Base-by-base conservation (phyloP, 2,888 invertebrate species). In the Blastobasis lacticolella region DNA sequence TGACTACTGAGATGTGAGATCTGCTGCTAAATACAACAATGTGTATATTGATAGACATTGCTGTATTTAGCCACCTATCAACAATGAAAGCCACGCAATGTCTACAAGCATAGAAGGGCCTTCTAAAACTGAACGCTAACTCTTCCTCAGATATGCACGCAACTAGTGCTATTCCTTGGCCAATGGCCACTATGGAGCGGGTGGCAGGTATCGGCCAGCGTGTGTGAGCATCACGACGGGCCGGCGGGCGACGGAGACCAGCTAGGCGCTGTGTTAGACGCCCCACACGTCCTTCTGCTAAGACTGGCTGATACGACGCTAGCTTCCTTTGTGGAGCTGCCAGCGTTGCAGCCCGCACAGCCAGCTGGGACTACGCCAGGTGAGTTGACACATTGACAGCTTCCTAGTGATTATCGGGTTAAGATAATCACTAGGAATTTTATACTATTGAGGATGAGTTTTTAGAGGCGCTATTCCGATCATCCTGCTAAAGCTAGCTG, bases 161-260 rank as follows among this genome's bases (percentile, higher is more conserved):
- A 98, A 82, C 89, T 98, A 62, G 94, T 98, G 5, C 94, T 97
- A 60, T 96, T 97, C 86, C 86, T 98, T 61, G 97, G 97, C 0
- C 98, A 98, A 78, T 98, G 98, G 89, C 98, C 98, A 9, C 93
- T 96, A 88, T 95, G 96, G 56, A 95, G 96, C 50, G 96, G 97
- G 0, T 94, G 97, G 47, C 91, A 96, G 55, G 88, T 97, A 36
- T 95, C 96, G 58, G 97, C 97, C 0, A 89, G 95, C 65, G 97
- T 98, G 9, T 95, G 95, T 62, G 98, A 98, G 79, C 93, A 96
- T 65, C 97, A 98, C 77, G 98, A 98, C 80, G 73, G 69, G 45
- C 93, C 94, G 0, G 89, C 92, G 55, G 84, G 94, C 46, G 90
- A 91, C 49, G 82, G 90, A 5, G 95, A 95, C 71, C 93, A 97